These are phyloP conservation scores for Eupristina koningsbergeri DNA, from an alignment of 1,140 invertebrate genomes.

Conservation along the genomic window DNA sequence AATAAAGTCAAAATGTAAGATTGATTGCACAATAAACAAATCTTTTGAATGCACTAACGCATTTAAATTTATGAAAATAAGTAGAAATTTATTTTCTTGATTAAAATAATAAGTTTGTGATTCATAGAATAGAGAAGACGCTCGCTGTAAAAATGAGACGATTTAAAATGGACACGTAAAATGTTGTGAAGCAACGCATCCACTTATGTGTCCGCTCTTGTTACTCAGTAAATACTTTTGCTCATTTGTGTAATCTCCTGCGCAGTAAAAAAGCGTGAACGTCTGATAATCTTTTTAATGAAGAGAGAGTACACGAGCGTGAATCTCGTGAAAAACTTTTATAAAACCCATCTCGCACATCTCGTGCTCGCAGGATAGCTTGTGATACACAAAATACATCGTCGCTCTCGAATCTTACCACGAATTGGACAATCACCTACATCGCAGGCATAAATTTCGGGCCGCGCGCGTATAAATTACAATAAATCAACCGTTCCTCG, in stretches of 20 bases:
- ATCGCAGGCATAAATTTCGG: slow-evolving; percentile 24
- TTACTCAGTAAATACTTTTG: background rate
- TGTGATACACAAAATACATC: background rate
- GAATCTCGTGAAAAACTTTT: no score
- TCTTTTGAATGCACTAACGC: no score
- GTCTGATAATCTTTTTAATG: slow-evolving; percentile 2
- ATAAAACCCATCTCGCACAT: background rate
- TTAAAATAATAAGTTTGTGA: no score
- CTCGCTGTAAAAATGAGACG: background rate
- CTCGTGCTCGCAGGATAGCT: background rate
- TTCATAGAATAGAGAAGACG: no score
- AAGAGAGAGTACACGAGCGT: background rate
- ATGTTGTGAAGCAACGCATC: background rate
- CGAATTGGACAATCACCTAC: slow-evolving; percentile 1
- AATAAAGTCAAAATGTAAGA: no score
- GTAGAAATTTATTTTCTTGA: no score
- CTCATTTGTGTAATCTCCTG: no score
- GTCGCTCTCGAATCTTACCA: background rate
- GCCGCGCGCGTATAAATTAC: slow-evolving; percentile 43
- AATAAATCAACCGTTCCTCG: slow-evolving; percentile 43
- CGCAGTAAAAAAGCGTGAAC: background rate
- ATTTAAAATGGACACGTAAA: no score
- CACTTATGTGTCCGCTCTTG: background rate
- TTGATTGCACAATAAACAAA: no score
- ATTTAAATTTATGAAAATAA: no score